These are phyloP conservation scores for Aleiodes testaceus DNA, from an alignment of 2,888 invertebrate genomes.

Conservation along the genomic window DNA sequence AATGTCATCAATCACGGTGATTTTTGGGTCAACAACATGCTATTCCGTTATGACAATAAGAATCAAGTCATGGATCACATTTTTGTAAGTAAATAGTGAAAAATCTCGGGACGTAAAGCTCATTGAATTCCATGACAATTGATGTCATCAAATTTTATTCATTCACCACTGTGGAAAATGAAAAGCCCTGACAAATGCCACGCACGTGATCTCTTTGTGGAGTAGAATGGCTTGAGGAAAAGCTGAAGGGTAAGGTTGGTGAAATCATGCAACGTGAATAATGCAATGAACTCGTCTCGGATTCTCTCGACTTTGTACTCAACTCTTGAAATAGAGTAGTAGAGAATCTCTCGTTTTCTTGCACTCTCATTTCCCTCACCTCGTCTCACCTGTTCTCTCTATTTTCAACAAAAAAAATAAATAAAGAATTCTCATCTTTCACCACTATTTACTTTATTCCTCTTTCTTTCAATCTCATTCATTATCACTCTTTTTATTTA, in stretches of 20 bases:
- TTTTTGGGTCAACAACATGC: slow-evolving; percentile 69
- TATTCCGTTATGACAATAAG: slow-evolving; percentile 64
- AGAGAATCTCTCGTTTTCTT: slow-evolving; percentile 40
- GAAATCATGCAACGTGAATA: slow-evolving; percentile 59
- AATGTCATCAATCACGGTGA: slow-evolving; percentile 68
- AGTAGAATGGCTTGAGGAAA: slow-evolving; percentile 11
- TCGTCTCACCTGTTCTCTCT: slow-evolving; percentile 30
- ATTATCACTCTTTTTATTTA: slow-evolving; percentile 57
- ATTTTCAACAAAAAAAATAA: slow-evolving; percentile 42
- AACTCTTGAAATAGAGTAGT: slow-evolving; percentile 43
- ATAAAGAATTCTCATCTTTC: slow-evolving; percentile 49
- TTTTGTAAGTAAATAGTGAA: slow-evolving; percentile 60
- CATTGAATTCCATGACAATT: slow-evolving; percentile 14
- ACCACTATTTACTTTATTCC: slow-evolving; percentile 49
- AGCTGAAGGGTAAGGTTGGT: slow-evolving; percentile 18
- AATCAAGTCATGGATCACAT: slow-evolving; percentile 60
- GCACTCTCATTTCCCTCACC: slow-evolving; percentile 31
- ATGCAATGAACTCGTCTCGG: slow-evolving; percentile 61
- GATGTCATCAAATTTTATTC: slow-evolving; percentile 20
- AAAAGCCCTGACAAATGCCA: slow-evolving; percentile 5
- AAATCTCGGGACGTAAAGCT: not conserved
- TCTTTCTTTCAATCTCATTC: slow-evolving; percentile 49
- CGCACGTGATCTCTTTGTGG: slow-evolving; percentile 17
- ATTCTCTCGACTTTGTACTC: slow-evolving; percentile 49
- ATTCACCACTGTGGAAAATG: slow-evolving; percentile 18